Conservation (phyloP, 64 coral and sea anemone species). For the Montipora sp. region DNA sequence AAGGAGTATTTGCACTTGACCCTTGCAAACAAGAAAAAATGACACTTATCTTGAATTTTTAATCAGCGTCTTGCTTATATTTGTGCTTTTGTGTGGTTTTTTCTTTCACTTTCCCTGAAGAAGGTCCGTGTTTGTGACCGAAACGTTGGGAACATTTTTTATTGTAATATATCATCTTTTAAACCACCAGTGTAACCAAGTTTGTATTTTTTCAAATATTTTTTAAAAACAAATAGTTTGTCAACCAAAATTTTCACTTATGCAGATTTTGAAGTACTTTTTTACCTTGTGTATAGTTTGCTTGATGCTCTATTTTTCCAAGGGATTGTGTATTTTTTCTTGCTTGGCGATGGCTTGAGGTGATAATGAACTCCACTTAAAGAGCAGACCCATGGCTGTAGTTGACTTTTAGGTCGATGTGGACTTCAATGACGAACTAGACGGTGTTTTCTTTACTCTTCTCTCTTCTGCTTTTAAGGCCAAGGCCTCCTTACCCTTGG, state of each 20-base stretch:
- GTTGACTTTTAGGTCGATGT: not conserved
- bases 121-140: too few species aligned
- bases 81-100: too few species aligned
- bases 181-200: too few species aligned
- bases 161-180: too few species aligned
- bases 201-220: too few species aligned
- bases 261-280: not conserved
- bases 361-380: not conserved
- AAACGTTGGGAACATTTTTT: too few species aligned
- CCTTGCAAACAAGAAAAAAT: too few species aligned
- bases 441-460: not conserved
- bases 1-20: too few species aligned
- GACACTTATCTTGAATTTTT: too few species aligned
- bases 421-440: not conserved
- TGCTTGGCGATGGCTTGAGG: not conserved
- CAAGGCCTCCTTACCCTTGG: not conserved
- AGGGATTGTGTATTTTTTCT: not conserved
- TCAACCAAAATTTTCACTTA: too few species aligned
- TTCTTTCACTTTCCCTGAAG: too few species aligned
- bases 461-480: not conserved
- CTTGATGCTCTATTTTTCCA: not conserved
- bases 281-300: not conserved
- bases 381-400: not conserved
- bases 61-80: too few species aligned
- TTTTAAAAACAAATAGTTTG: not conserved